Evolutionary conservation across 2,888 invertebrate species (phyloP).

Genomic region (Rosalia funebris): DNA sequence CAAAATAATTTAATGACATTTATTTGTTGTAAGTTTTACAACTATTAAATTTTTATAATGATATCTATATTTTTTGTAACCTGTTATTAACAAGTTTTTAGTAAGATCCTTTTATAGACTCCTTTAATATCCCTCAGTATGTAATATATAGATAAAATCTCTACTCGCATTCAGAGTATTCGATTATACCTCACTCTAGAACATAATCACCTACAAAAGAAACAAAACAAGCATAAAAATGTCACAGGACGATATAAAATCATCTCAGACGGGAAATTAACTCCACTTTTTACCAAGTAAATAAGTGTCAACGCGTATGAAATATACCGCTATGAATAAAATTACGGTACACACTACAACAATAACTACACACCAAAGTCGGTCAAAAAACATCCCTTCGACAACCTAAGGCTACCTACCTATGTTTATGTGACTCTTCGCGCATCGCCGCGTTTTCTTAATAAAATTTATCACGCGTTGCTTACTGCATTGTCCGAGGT

Average conservation of each 20-base stretch:
- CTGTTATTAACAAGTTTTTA: too few species aligned
- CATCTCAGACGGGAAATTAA: slow-evolving; percentile 29
- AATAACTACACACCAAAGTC: slow-evolving; percentile 50
- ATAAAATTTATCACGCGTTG: slow-evolving; percentile 63
- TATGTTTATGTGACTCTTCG: slow-evolving; percentile 58
- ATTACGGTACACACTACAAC: slow-evolving; percentile 43
- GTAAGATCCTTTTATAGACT: too few species aligned
- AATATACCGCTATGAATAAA: slow-evolving; percentile 52
- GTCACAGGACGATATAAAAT: slow-evolving; percentile 24
- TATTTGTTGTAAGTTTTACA: too few species aligned
- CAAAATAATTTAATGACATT: too few species aligned
- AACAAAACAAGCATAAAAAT: slow-evolving; percentile 28
- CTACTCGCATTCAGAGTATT: slow-evolving; percentile 8
- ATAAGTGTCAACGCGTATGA: slow-evolving; percentile 50
- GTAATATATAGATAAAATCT: too few species aligned
- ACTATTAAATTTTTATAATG: too few species aligned
- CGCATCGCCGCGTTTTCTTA: slow-evolving; percentile 56
- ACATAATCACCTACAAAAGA: slow-evolving; percentile 16
- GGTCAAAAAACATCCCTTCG: slow-evolving; percentile 56
- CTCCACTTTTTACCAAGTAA: slow-evolving; percentile 41
- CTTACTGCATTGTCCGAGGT: slow-evolving; percentile 52
- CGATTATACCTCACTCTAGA: slow-evolving; percentile 3
- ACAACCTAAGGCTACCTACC: slow-evolving; percentile 51
- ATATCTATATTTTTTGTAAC: too few species aligned
- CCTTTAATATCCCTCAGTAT: too few species aligned